These are phyloP conservation scores for Siderastrea radians DNA, from an alignment of 92 coral and sea anemone genomes.

Conservation along the genomic window DNA sequence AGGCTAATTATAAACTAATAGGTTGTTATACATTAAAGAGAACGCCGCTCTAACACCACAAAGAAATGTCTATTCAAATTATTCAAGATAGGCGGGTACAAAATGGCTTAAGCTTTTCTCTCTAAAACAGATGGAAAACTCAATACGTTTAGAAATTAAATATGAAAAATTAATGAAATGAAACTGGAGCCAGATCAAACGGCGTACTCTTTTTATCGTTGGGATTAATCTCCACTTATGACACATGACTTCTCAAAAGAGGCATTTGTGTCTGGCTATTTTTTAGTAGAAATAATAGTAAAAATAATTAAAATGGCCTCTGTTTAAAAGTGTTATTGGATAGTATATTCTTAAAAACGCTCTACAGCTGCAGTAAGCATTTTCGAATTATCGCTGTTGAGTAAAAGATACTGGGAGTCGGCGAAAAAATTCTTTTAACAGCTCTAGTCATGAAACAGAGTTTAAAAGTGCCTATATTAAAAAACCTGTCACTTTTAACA, in stretches of 20 bases:
- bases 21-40: slow-evolving; percentile 8
- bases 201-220: neutral
- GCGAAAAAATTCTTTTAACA: no score
- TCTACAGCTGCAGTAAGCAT: no score
- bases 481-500: neutral
- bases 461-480: neutral
- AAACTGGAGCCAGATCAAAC: neutral
- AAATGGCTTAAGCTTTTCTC: slow-evolving; percentile 12
- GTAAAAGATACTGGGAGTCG: no score
- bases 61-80: slow-evolving; percentile 4
- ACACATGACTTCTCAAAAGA: neutral
- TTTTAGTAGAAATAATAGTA: neutral
- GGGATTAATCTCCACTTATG: neutral
- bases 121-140: slow-evolving; percentile 32
- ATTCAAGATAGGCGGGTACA: slow-evolving; percentile 3
- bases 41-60: slow-evolving; percentile 8
- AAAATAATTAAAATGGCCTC: neutral
- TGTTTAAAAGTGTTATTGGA: no score
- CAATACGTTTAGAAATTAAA: slow-evolving; percentile 19
- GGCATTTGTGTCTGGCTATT: neutral
- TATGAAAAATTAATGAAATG: slow-evolving; percentile 19
- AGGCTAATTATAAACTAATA: slow-evolving; percentile 35
- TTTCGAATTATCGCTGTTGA: no score
- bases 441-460: neutral
- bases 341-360: no score